Evolutionary conservation across 2,113 vertebrate species (phyloP).

Genomic region (Dinomys branickii): DNA sequence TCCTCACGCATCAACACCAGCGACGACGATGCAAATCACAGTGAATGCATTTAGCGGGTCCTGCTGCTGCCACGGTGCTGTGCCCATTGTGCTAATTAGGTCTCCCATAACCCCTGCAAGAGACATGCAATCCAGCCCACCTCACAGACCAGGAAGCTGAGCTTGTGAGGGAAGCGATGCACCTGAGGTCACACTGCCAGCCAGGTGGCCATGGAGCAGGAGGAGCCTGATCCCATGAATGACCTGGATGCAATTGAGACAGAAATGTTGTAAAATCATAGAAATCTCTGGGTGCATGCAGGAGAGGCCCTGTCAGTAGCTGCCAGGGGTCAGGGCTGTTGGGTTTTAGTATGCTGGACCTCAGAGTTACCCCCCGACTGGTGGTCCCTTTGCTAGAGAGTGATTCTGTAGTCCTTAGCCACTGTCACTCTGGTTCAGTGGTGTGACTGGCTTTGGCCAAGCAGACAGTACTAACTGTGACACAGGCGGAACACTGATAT

Average conservation of each 20-base stretch:
- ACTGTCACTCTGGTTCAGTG: background rate
- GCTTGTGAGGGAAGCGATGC: background rate
- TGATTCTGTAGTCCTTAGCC: background rate
- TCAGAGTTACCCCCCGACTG: background rate
- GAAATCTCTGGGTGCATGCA: background rate
- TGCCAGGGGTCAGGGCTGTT: background rate
- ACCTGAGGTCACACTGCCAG: background rate
- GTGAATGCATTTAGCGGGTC: background rate
- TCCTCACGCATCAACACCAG: background rate
- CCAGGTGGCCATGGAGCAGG: background rate
- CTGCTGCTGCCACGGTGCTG: background rate
- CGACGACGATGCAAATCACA: background rate
- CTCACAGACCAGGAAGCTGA: background rate
- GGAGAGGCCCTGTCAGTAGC: background rate
- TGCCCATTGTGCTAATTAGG: background rate
- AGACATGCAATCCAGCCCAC: background rate
- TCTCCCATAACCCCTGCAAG: background rate
- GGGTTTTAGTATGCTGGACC: background rate
- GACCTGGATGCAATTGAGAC: background rate
- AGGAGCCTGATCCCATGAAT: no score
- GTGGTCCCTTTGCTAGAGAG: fast-evolving
- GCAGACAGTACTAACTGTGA: background rate
- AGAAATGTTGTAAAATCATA: background rate
- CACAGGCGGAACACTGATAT: background rate
- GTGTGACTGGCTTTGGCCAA: background rate